Evolutionary conservation across 1,140 invertebrate species (phyloP).

Genomic region (Scaptomyza pallida): DNA sequence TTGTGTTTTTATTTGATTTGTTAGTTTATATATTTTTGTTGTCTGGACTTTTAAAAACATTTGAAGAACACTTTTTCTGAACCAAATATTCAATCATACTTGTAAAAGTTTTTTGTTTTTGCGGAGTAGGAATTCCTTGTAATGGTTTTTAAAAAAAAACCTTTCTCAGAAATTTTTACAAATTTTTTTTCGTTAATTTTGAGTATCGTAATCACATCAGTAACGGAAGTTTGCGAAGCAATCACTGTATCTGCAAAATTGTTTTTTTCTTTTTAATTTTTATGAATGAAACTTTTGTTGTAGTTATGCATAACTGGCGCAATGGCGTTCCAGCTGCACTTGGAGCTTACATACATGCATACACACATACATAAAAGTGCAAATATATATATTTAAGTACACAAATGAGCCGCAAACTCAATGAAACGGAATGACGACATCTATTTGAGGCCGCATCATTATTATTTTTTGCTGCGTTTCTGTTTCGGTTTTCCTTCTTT

Average conservation of each 20-base stretch:
- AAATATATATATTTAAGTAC: neutral
- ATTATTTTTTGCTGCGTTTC: slow-evolving; percentile 27
- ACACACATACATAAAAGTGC: slow-evolving; percentile 8
- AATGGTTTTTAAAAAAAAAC: too few species aligned
- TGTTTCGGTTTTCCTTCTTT: too few species aligned
- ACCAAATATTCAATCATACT: too few species aligned
- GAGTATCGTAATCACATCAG: too few species aligned
- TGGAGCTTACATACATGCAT: slow-evolving; percentile 26
- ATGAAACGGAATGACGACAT: slow-evolving; percentile 47
- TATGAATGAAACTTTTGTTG: slow-evolving; percentile 77
- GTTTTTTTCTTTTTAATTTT: too few species aligned
- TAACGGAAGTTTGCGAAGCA: neutral
- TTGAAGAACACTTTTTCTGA: too few species aligned
- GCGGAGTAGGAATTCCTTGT: too few species aligned
- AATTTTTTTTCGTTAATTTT: too few species aligned
- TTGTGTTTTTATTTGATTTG: neutral
- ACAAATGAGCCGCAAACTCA: slow-evolving; percentile 18
- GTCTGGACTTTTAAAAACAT: too few species aligned
- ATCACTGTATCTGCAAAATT: slow-evolving; percentile 23
- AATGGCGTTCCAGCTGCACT: slow-evolving; percentile 56
- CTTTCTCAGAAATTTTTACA: too few species aligned
- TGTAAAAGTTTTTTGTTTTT: too few species aligned
- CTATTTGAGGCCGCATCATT: slow-evolving; percentile 37
- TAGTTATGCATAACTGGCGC: slow-evolving; percentile 63
- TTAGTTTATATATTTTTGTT: neutral